Evolutionary conservation across 1,140 invertebrate species (phyloP), one percentile per base, ranked within the genome.

Genomic region (Drosophila sechellia): DNA sequence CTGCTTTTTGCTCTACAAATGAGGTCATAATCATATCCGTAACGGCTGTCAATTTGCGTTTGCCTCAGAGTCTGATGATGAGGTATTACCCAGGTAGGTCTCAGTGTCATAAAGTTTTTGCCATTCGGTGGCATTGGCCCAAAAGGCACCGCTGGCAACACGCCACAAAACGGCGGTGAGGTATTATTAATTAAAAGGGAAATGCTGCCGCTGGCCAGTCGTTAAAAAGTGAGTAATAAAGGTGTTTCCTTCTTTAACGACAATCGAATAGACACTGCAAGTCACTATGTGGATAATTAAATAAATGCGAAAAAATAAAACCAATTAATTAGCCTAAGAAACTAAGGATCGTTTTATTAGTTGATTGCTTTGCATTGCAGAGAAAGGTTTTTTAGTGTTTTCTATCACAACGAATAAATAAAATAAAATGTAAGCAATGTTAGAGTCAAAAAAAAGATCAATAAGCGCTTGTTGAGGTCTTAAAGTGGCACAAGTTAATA

Each of bases 151-250:
- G 17, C 49, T 43, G 59, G 64, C 66, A 70, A 49, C 66, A 70
- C 68, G 50, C 68, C 64, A 70, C 50, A 39, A 20, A 25, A 45
- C 22, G 27, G 4, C 37, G 52, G 35, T 46, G 64, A n/a, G 65
- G 52, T 48, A 57, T 70, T 48, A 57, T 70, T 70, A 70, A 70
- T 70, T 70, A 70, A 70, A 70, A 70, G 66, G 68, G 66, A 70
- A 70, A 70, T 70, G 50, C 42, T 69, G 50, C n/a, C 42, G 0
- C 15, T 25, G 31, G 49, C 35, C 59, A 20, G 64, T 70, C 65
- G 64, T 70, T 70, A 70, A 70, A 70, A 70, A 70, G 13, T 49
- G 43, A 70, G 64, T 70, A 70, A 70, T 70, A 70, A 70, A 70
- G 43, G 50, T 70, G 64, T 56, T 48, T 57, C 31, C 43, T 55